phyloP scores from a whole-genome alignment of 2,113 vertebrate species.

The Cyanoramphus novaezelandiae region DNA sequence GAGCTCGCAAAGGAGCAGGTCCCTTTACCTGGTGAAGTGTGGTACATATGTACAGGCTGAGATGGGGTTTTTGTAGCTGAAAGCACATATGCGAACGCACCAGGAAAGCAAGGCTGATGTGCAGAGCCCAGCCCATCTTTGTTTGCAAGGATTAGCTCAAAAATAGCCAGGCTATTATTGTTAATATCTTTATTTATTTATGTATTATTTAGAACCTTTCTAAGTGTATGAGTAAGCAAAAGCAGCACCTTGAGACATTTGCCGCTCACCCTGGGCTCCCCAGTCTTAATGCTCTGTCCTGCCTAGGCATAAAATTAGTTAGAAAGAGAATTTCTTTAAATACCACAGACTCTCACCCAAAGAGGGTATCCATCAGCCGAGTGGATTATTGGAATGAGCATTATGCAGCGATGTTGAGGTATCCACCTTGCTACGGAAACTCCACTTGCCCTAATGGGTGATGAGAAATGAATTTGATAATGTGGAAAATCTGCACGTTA shows the following conservation, averaged over 20 bases:
- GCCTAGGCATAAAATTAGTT: neutral
- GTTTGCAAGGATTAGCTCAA: neutral
- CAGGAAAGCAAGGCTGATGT: neutral
- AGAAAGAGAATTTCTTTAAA: neutral
- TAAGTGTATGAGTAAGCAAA: neutral
- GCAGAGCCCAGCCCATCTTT: no score
- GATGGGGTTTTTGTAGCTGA: neutral
- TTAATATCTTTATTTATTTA: neutral
- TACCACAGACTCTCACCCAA: fast-evolving
- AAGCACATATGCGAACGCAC: fast-evolving
- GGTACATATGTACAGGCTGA: neutral
- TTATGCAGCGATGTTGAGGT: fast-evolving
- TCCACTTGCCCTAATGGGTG: neutral
- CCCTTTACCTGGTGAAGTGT: neutral
- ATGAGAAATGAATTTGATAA: neutral
- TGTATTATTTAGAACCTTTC: neutral
- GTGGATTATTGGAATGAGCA: neutral
- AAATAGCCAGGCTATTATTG: neutral
- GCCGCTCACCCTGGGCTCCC: neutral
- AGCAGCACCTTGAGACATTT: neutral
- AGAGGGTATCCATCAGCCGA: fast-evolving
- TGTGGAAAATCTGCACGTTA: neutral
- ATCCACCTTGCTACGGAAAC: neutral
- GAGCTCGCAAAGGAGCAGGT: neutral
- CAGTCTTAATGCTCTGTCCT: neutral